Percentiles rank a stretch among this genome's conserved stretches.
Evolutionary conservation across 2,888 invertebrate genomes (phyloP).

Genomic region (Parthenolecanium corni): DNA sequence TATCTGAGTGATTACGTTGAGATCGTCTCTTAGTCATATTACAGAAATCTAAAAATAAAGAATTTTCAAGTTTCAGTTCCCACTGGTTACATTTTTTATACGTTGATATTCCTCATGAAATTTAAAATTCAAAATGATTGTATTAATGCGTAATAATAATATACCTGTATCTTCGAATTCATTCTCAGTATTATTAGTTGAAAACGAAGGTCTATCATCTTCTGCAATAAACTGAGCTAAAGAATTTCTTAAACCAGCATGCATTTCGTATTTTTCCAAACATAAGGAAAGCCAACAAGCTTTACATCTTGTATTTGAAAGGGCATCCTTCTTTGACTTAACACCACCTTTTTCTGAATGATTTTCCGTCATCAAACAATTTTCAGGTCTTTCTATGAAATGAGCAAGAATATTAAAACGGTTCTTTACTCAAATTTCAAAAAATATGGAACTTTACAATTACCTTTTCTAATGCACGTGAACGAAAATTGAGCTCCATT

Average conservation of each 20-base stretch:
- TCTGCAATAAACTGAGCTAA: conserved; percentile 57
- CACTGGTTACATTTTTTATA: background rate
- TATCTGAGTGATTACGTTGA: conserved; percentile 5
- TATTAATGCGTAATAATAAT: background rate
- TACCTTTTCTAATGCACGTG: conserved; percentile 18
- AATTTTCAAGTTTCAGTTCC: background rate
- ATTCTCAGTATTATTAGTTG: conserved; percentile 3
- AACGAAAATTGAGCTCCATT: conserved; percentile 11
- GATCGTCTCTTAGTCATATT: conserved; percentile 12
- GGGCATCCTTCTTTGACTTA: conserved; percentile 19
- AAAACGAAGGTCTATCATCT: conserved; percentile 35
- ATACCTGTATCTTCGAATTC: conserved; percentile 6
- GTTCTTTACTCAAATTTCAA: no score
- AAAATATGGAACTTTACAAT: background rate
- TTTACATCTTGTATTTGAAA: conserved; percentile 56
- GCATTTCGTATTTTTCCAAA: conserved; percentile 64
- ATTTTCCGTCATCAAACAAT: conserved; percentile 16
- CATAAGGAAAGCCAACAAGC: conserved; percentile 82
- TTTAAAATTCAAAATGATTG: background rate
- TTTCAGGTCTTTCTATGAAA: conserved; percentile 3
- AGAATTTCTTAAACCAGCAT: conserved; percentile 53
- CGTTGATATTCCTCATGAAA: no score
- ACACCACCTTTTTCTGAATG: background rate
- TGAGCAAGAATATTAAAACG: no score
- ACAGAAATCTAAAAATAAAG: conserved; percentile 1